Evolutionary conservation across 1,140 invertebrate genomes (phyloP), one percentile per base, ranked within the genome.

Genomic region (Trichonephila inaurata): DNA sequence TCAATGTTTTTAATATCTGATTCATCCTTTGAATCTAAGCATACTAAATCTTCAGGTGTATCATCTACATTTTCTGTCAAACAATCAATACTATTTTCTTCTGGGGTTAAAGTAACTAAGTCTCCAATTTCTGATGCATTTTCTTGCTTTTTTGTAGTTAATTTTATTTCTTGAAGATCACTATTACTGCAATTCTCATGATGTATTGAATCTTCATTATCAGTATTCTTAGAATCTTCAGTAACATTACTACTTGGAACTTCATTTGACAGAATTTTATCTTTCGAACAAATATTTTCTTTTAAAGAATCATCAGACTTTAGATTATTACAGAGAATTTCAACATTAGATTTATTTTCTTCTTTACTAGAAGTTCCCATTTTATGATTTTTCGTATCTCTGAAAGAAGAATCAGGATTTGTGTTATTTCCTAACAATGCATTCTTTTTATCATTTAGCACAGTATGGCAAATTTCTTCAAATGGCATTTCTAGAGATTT

Each of bases 361-460:
- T 85, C 91, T 40, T 87, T 51, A 62, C 7, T n/a, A 69, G 83
- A 18, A 28, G 44, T 87, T 33, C 18, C 82, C 58, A 72, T 62
- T 87, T 86, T 87, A 24, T 60, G 62, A 61, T n/a, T 61, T 72
- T 60, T 44, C 21, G 6, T 24, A 51, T 86, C 51, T 87, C 58
- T 87, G 62, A 92, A 72, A 92, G 83, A 21, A 92, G 91, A 92
- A 87, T 86, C n/a, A 60, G n/a, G 33, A 85, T 61, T 85, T 60
- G 83, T 19, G 28, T 77, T 89, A 89, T 44, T 91, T 61, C 61
- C 72, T 82, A 21, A 61, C 33, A 91, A 10, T 40, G 72, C 82
- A 91, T 24, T 91, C 82, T 82, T 91, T 82, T 72, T 51, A 91
- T 91, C 28, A 61, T 81, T 51, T 91, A 33, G 60, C n/a, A 66